Percentiles rank a stretch among this genome's conserved stretches.
These are phyloP conservation scores for Macrocentrus cingulum DNA, from an alignment of 1,140 invertebrate species.

Conservation along the genomic window DNA sequence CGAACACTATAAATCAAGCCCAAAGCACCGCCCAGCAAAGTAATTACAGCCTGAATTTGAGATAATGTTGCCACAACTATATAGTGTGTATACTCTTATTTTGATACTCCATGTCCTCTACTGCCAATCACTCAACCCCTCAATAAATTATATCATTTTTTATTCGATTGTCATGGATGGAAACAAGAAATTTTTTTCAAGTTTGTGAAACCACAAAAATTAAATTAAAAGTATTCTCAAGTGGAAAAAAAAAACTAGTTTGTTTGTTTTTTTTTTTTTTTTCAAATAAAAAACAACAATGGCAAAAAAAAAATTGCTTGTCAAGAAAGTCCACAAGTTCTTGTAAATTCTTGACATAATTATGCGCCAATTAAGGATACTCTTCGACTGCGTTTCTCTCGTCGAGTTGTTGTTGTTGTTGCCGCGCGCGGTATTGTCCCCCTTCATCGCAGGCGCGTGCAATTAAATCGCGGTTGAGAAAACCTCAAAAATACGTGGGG, in stretches of 20 bases:
- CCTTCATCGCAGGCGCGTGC: conserved; percentile 29
- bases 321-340: too few relatives aligned
- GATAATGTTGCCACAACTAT: conserved; percentile 62
- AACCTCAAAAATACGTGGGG: conserved; percentile 46
- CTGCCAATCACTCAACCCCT: not conserved
- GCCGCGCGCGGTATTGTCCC: not conserved
- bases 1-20: conserved; percentile 61
- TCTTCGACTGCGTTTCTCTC: conserved; percentile 5
- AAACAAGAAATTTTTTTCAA: too few relatives aligned
- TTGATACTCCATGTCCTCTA: conserved; percentile 14
- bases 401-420: conserved; percentile 4
- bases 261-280: too few relatives aligned
- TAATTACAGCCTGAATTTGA: conserved; percentile 63
- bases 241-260: too few relatives aligned
- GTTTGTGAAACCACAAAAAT: too few relatives aligned
- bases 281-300: too few relatives aligned
- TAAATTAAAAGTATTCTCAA: too few relatives aligned
- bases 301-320: too few relatives aligned
- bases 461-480: conserved; percentile 55
- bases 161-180: too few relatives aligned
- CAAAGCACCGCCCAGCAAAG: conserved; percentile 54
- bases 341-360: conserved; percentile 52
- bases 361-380: conserved; percentile 55
- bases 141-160: conserved; percentile 15
- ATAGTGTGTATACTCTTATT: conserved; percentile 41